These are phyloP conservation scores for Sylvilagus bachmani DNA, from an alignment of 2,113 vertebrate genomes.

Conservation along the genomic window DNA sequence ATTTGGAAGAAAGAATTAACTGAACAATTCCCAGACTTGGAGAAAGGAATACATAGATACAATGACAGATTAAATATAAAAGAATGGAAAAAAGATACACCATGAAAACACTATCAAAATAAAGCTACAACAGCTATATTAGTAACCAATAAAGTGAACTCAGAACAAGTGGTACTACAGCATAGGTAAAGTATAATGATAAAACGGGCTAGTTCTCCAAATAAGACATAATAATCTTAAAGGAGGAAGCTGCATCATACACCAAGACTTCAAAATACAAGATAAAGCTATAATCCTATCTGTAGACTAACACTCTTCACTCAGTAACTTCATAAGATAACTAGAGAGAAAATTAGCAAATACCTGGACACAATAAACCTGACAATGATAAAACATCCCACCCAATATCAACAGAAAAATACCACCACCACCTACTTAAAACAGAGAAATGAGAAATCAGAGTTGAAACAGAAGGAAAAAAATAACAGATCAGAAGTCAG, in stretches of 20 bases:
- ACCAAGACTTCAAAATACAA: background rate
- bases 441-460: conserved; percentile 42
- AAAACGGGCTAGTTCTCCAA: background rate
- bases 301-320: background rate
- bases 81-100: background rate
- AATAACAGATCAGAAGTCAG: background rate
- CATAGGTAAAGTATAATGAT: background rate
- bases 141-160: background rate
- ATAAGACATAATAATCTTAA: background rate
- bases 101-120: conserved; percentile 16
- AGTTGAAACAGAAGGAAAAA: conserved; percentile 8
- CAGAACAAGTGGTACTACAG: background rate
- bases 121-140: background rate
- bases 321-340: conserved; percentile 12
- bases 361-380: background rate
- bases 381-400: background rate
- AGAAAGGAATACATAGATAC: conserved; percentile 20
- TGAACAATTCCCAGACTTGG: background rate
- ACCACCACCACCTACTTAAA: background rate
- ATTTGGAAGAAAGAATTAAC: background rate
- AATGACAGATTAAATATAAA: background rate
- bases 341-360: background rate
- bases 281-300: background rate
- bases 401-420: background rate
- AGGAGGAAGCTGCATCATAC: background rate